phyloP scores from a whole-genome alignment of 2,113 vertebrate species.

The Gulo gulo region DNA sequence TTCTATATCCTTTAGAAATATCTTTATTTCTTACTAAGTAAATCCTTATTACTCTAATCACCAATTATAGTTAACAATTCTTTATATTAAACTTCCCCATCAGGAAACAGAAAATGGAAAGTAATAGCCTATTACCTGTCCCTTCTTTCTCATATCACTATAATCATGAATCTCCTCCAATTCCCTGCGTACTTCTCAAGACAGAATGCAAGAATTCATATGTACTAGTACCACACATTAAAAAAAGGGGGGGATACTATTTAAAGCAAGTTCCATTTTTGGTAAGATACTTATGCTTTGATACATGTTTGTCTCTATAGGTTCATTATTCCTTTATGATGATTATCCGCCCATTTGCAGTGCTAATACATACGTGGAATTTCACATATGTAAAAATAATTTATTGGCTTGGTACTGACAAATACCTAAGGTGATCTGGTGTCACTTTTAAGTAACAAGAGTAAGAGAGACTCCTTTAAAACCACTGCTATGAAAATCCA shows the following conservation, averaged over 20 bases:
- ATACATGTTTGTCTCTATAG: neutral
- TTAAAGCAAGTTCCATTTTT: neutral
- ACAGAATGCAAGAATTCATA: neutral
- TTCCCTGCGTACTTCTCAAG: neutral
- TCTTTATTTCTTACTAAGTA: neutral
- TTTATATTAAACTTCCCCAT: neutral
- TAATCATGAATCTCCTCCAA: neutral
- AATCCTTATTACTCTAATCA: neutral
- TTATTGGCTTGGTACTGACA: neutral
- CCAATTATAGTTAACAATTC: neutral
- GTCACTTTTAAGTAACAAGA: neutral
- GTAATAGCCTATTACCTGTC: neutral
- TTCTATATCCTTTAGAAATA: neutral
- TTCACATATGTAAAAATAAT: neutral
- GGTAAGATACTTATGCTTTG: neutral
- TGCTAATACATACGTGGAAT: neutral
- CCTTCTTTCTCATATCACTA: neutral
- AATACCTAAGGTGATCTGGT: neutral
- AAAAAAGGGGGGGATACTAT: neutral
- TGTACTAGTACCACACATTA: neutral
- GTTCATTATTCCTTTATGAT: neutral
- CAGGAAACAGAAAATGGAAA: neutral
- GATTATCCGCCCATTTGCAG: neutral
- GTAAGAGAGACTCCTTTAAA: slow-evolving; percentile 1
- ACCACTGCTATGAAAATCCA: neutral